Conservation (phyloP, 1,140 invertebrate genomes). For the Papilio polytes region DNA sequence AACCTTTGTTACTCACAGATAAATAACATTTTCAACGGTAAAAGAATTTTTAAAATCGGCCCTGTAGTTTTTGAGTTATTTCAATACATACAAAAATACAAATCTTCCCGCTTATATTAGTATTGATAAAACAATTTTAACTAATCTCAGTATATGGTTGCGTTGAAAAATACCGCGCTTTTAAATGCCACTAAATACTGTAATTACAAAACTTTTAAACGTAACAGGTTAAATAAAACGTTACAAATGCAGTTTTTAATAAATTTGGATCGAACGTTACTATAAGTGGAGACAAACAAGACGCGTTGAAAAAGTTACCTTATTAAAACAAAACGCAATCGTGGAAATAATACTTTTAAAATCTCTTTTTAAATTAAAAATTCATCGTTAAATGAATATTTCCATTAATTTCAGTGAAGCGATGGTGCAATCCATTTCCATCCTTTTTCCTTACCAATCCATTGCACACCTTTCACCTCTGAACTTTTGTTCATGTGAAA, state of each 20-base stretch:
- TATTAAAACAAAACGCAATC: too few species aligned
- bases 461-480: constrained; percentile 77
- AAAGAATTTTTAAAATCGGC: too few species aligned
- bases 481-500: constrained; percentile 73
- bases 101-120: too few species aligned
- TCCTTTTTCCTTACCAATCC: constrained; percentile 56
- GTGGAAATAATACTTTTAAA: too few species aligned
- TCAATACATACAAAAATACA: too few species aligned
- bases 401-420: constrained; percentile 65
- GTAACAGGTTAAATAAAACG: not conserved
- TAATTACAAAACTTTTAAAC: not conserved
- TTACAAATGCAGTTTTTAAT: not conserved
- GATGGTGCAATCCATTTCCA: constrained; percentile 69
- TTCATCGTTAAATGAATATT: not conserved
- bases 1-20: too few species aligned
- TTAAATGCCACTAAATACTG: not conserved
- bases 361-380: too few species aligned
- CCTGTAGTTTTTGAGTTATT: too few species aligned
- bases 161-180: not conserved
- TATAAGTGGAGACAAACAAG: too few species aligned
- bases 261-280: not conserved
- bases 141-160: not conserved
- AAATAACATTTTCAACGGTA: too few species aligned
- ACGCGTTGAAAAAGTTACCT: too few species aligned
- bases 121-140: not conserved